Evolutionary conservation across 2,888 invertebrate species (phyloP).

Genomic region (Carabus problematicus): DNA sequence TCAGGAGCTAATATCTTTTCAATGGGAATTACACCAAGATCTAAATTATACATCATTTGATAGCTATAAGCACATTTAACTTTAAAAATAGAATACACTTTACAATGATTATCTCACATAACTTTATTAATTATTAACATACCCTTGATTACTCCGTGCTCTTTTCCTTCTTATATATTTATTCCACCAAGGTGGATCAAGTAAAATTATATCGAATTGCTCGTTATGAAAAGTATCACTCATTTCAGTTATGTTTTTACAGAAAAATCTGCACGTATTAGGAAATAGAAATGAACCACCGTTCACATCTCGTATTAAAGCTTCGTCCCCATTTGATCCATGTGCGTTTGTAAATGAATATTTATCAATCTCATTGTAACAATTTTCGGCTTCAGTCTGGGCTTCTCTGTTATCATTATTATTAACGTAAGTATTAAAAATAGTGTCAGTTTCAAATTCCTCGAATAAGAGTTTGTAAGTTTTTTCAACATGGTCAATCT

Average conservation of each 20-base stretch:
- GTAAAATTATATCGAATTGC: slow-evolving; percentile 79
- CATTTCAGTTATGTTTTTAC: slow-evolving; percentile 70
- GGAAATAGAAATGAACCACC: slow-evolving; percentile 71
- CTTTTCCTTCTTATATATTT: slow-evolving; percentile 88
- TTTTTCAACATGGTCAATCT: slow-evolving; percentile 53
- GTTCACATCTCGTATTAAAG: slow-evolving; percentile 62
- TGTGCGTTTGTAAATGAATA: slow-evolving; percentile 53
- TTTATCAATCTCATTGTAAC: slow-evolving; percentile 57
- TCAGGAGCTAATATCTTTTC: slow-evolving; percentile 61
- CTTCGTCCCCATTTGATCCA: slow-evolving; percentile 66
- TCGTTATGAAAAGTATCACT: slow-evolving; percentile 58
- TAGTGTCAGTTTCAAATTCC: slow-evolving; percentile 49
- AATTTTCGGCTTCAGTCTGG: slow-evolving; percentile 54
- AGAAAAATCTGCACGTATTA: slow-evolving; percentile 69
- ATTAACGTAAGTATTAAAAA: slow-evolving; percentile 44
- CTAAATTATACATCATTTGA: slow-evolving; percentile 78
- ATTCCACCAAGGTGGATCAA: slow-evolving; percentile 98
- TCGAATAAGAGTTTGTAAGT: slow-evolving; percentile 49
- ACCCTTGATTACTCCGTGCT: slow-evolving; percentile 69
- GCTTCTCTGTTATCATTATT: slow-evolving; percentile 54
- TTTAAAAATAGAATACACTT: background rate
- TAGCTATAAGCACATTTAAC: slow-evolving; percentile 65
- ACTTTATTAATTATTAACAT: slow-evolving; percentile 44
- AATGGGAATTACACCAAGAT: slow-evolving; percentile 75
- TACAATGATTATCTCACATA: too few species aligned